These are phyloP conservation scores for Drosophila ambigua DNA, from an alignment of 1,140 invertebrate species.

Conservation along the genomic window DNA sequence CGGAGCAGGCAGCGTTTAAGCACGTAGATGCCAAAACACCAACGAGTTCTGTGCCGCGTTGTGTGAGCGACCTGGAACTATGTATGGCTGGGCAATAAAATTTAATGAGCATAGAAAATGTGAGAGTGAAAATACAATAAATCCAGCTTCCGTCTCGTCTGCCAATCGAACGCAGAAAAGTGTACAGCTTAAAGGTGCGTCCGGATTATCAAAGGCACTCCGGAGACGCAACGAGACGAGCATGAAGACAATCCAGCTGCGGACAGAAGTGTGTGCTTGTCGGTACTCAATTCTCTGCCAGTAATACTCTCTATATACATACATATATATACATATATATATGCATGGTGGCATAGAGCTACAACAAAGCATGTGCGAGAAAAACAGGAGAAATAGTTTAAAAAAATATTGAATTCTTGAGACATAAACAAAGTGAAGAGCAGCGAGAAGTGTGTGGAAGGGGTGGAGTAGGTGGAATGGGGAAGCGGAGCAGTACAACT, in stretches of 20 bases:
- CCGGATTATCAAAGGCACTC: conserved; percentile 5
- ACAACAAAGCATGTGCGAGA: conserved; percentile 51
- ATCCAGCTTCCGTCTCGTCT: conserved; percentile 28
- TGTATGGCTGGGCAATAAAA: conserved; percentile 63
- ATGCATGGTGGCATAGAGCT: conserved; percentile 1
- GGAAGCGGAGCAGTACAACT: conserved; percentile 22
- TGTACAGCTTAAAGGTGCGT: conserved; percentile 37
- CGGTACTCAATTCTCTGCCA: conserved; percentile 41
- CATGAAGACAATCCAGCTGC: conserved; percentile 1
- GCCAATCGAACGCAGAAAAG: conserved; percentile 24
- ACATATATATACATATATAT: conserved; percentile 12
- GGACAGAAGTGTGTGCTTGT: conserved; percentile 2
- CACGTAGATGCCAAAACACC: conserved; percentile 42
- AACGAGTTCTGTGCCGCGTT: conserved; percentile 16
- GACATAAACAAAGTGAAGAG: conserved; percentile 77
- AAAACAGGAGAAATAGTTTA: conserved; percentile 63
- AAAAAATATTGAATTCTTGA: conserved; percentile 77
- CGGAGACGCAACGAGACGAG: no score
- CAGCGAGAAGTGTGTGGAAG: conserved; percentile 7
- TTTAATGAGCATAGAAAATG: conserved; percentile 74
- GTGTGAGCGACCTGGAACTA: conserved; percentile 36
- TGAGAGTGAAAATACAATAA: conserved; percentile 53
- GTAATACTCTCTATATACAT: conserved; percentile 27
- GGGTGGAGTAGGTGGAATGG: conserved; percentile 34
- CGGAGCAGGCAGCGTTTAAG: conserved; percentile 42